These are phyloP conservation scores for Lota lota DNA, from an alignment of 2,113 vertebrate genomes.

Conservation along the genomic window DNA sequence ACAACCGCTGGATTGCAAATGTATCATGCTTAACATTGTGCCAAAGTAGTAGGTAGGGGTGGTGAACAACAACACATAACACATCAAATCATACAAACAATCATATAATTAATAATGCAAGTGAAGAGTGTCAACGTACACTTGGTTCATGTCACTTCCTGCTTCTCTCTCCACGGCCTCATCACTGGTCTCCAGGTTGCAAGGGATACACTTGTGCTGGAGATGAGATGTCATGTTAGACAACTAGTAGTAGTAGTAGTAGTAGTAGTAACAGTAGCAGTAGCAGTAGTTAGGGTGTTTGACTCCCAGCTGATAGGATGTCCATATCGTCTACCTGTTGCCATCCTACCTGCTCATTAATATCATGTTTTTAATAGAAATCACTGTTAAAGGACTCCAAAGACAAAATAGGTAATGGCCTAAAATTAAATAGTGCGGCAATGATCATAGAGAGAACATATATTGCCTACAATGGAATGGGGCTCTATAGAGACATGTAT, in stretches of 20 bases:
- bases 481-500: neutral
- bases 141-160: constrained; percentile 84
- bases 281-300: no score
- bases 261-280: no score
- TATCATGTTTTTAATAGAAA: neutral
- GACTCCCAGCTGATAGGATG: neutral
- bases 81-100: no score
- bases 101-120: no score
- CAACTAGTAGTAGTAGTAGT: neutral
- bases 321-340: no score
- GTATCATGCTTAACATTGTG: no score
- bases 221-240: neutral
- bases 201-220: constrained; percentile 80
- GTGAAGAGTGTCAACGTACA: constrained; percentile 71
- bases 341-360: neutral
- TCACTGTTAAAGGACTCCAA: neutral
- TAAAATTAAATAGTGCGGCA: no score
- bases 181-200: constrained; percentile 82
- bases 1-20: no score
- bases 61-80: no score
- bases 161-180: constrained; percentile 87
- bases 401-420: no score
- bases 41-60: no score
- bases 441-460: neutral
- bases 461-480: neutral